Evolutionary conservation across 2,113 vertebrate species (phyloP), one percentile per base, ranked within the genome.

Genomic region (Scalopus aquaticus): DNA sequence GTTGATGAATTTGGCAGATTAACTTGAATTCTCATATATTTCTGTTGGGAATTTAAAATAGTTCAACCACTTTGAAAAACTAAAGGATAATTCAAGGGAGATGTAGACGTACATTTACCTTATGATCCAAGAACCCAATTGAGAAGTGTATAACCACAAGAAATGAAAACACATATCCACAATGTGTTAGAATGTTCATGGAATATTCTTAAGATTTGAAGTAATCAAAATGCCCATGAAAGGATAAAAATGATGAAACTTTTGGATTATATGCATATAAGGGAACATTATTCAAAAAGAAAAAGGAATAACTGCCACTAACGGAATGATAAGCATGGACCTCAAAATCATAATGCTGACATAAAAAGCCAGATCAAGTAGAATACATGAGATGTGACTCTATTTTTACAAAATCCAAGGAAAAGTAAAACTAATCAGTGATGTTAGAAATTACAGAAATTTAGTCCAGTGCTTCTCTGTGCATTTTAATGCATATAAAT

Each of bases 161-260:
- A n/a, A n/a, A n/a, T n/a, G n/a, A n/a, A n/a, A n/a, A n/a, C n/a
- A n/a, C n/a, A n/a, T n/a, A n/a, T n/a, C n/a, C n/a, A n/a, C n/a
- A n/a, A n/a, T n/a, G n/a, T n/a, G n/a, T n/a, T n/a, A n/a, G n/a
- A n/a, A n/a, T n/a, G n/a, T n/a, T n/a, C n/a, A n/a, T n/a, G n/a
- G n/a, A n/a, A n/a, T n/a, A n/a, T n/a, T n/a, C n/a, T n/a, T 79
- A 69, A 72, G 74, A 42, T 79, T n/a, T 42, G 69, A 93, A 76
- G 58, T 7, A 82, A 82, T 8, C 46, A 5, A 67, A 49, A 26
- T 67, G 7, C 44, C 8, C n/a, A 82, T 67, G 51, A 76, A 81
- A 67, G 6, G 10, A 39, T 37, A 73, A 86, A 74, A 69, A 64
- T 37, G 13, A 39, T n/a, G n/a, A 32, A 73, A 54, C 0, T 5